A percentile compares a stretch with the other conserved stretches of the same genome.
Conservation (phyloP, 2,888 invertebrate genomes). For the Thera britannica region DNA sequence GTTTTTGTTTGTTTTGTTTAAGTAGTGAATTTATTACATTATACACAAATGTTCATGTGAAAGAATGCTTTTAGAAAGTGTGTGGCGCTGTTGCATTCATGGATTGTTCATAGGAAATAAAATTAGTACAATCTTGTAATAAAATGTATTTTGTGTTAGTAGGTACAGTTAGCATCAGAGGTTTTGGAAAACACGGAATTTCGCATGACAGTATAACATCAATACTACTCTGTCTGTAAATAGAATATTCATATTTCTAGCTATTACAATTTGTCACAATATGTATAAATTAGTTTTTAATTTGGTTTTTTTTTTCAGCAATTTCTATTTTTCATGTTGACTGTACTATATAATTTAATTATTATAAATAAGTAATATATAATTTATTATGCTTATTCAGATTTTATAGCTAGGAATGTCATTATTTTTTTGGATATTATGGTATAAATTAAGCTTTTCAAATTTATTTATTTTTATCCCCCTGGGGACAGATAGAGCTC, state of each 20-base stretch:
- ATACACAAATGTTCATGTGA: background rate
- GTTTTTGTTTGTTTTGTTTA: slow-evolving; percentile 1
- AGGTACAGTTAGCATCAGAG: background rate
- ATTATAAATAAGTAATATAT: background rate
- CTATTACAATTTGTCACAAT: too few relatives aligned
- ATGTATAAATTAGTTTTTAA: too few relatives aligned
- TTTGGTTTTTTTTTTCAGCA: background rate
- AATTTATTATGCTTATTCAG: background rate
- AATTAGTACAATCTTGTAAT: slow-evolving; percentile 8
- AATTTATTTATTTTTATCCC: background rate
- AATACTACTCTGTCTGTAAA: too few relatives aligned
- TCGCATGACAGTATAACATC: background rate
- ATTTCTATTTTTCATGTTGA: background rate
- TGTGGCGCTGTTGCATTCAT: slow-evolving; percentile 2
- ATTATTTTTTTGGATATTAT: slow-evolving; percentile 2
- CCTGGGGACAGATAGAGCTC: background rate
- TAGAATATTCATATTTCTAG: too few relatives aligned
- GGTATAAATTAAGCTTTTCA: slow-evolving; percentile 12
- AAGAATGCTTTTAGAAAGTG: slow-evolving; percentile 9
- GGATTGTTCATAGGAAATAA: slow-evolving; percentile 8
- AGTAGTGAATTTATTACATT: slow-evolving; percentile 6
- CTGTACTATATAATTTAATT: background rate
- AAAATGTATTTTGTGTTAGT: background rate
- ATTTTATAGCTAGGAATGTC: background rate
- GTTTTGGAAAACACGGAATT: background rate